Evolutionary conservation across 1,140 invertebrate genomes (phyloP), one percentile per base, ranked within the genome.

Genomic region (Heliconius hermathena): DNA sequence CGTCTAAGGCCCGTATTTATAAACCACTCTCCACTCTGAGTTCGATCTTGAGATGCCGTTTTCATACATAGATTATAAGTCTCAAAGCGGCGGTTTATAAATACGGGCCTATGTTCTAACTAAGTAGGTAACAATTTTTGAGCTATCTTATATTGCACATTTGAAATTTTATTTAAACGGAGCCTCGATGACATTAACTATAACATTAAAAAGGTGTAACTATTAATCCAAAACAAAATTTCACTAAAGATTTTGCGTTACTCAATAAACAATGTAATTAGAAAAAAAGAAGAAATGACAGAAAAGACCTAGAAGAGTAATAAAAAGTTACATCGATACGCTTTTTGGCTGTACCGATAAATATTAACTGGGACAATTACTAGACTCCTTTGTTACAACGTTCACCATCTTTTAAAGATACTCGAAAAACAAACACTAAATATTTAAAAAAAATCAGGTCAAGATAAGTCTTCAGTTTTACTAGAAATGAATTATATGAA

Each of bases 41-140:
- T 46, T 46, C 41, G 13, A 46, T 46, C 13, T 46, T 16, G 3
- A 46, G 13, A 46, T 46, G 41, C 13, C 4, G 41, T 46, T 3
- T 46, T 46, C 41, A 16, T 46, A 46, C 9, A 46, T 46, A 46
- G 41, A 16, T 46, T 46, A 46, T 46, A 16, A 16, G 3, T 16
- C 3, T 46, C 41, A 46, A 46, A 46, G 13, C 41, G 41, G 41
- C 16, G 41, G 41, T 46, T 46, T 46, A 46, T 16, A 46, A 16
- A 16, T 46, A 46, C 13, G 13, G 41, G 41, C 41, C 13, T 46
- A 46, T 46, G 4, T 52, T 52, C 49, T 52, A 52, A 52, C 49
- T 52, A 86, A 82, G 84, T 89, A 89, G 88, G 88, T 91, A 91
- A 89, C 88, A 78, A 83, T 74, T 86, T 85, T 92, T 91, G 90